Conservation (phyloP, 1,140 invertebrate genomes). For the Ips typographus region DNA sequence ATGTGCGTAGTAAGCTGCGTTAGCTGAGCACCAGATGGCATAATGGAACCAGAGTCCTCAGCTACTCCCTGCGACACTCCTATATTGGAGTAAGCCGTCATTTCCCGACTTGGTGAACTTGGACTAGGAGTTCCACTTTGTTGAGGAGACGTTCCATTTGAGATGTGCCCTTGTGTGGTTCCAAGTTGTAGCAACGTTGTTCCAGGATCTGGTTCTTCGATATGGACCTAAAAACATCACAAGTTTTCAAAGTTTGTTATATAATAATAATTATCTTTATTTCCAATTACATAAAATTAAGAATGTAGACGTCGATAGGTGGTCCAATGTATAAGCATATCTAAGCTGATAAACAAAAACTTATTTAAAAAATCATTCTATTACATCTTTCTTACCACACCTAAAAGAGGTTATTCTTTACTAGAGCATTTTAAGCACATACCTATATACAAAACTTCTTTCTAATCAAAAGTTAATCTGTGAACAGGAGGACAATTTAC, state of each 20-base stretch:
- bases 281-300: too few relatives aligned
- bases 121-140: constrained; percentile 44
- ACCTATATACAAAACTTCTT: too few relatives aligned
- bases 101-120: constrained; percentile 40
- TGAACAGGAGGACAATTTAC: too few relatives aligned
- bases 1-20: constrained; percentile 50
- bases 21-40: constrained; percentile 39
- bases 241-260: not conserved
- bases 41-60: constrained; percentile 27
- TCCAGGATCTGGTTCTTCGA: constrained; percentile 39
- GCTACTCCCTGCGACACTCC: constrained; percentile 1
- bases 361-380: too few relatives aligned
- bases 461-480: too few relatives aligned
- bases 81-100: constrained; percentile 27
- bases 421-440: too few relatives aligned
- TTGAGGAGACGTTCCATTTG: constrained; percentile 43
- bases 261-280: too few relatives aligned
- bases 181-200: constrained; percentile 44
- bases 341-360: too few relatives aligned
- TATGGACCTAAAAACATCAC: constrained; percentile 34
- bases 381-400: too few relatives aligned
- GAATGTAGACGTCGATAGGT: too few relatives aligned
- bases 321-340: not conserved
- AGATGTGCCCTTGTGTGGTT: constrained; percentile 24
- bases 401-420: too few relatives aligned